Conservation (phyloP, 2,797 vertebrate genomes). For the Esox masquinongy region DNA sequence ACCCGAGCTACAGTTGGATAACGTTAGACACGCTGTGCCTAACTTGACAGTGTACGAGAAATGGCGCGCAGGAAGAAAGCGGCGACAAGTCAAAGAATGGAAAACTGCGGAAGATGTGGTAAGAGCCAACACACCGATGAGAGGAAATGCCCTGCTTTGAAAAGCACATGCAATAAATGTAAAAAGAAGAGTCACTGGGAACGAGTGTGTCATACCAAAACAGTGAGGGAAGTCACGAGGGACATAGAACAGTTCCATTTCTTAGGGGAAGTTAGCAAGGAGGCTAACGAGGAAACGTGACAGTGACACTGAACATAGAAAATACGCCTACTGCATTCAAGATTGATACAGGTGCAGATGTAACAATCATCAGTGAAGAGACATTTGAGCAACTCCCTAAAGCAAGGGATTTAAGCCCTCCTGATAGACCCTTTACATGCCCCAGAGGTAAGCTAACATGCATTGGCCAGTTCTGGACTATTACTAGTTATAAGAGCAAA, state of each 20-base stretch:
- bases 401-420: background rate
- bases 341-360: background rate
- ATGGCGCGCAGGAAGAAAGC: background rate
- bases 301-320: background rate
- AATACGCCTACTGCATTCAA: background rate
- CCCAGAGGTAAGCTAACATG: conserved; percentile 5
- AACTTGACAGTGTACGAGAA: background rate
- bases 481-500: background rate
- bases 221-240: background rate
- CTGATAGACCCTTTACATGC: background rate
- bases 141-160: conserved; percentile 19
- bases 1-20: conserved; percentile 8
- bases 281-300: background rate
- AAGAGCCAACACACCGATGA: background rate
- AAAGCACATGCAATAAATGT: conserved; percentile 37
- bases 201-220: conserved; percentile 8
- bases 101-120: conserved; percentile 10
- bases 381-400: background rate
- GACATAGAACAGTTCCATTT: too few relatives aligned
- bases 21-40: too few relatives aligned
- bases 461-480: conserved; percentile 1
- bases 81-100: background rate
- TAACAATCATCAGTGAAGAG: background rate
- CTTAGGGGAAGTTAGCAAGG: background rate
- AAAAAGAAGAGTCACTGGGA: conserved; percentile 17